Base-by-base conservation (phyloP, 1,140 invertebrate species). In the Dufourea novaeangliae region DNA sequence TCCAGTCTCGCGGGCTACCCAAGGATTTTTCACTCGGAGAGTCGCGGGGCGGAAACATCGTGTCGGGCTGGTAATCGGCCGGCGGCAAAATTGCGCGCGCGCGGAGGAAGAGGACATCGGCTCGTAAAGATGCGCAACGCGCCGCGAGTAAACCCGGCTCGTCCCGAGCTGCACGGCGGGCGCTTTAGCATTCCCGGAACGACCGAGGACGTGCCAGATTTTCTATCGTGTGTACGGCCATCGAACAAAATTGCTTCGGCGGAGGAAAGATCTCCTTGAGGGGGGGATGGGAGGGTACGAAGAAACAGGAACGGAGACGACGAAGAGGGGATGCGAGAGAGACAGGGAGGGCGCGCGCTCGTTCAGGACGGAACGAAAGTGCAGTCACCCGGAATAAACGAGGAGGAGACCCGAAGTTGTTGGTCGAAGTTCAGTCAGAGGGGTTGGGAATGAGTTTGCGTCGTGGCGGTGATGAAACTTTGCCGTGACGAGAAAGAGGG, bases 351-450 rank as follows among this genome's bases (percentile, higher is more conserved):
- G 78, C 78, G 70, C 72, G 75, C 74, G 80, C 83, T 75, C 78
- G 74, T 66, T 83, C 82, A 88, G 86, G 89, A 91, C 87, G 90
- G 91, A 88, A 89, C 90, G 91, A 92, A 91, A 90, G 88, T 91
- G 91, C 92, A 93, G 91, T 93, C 91, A 91, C 85, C 92, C 90
- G 89, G 91, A 92, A 92, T 93, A 92, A 93, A 92, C 91, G 91
- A 92, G 91, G 87, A 90, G 89, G 89, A 91, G 89, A 91, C 86
- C 87, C 82, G 90, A 92, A 92, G 90, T 92, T 91, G 90, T 91
- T 89, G 91, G 90, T 91, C 89, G 88, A 91, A 92, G 91, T 92
- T 91, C 86, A 87, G 86, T 79, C 80, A 32, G 76, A 77, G 81
- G 88, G 87, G 88, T 87, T 88, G 87, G 82, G 88, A 91, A 92